phyloP scores from a whole-genome alignment of 2,888 invertebrate genomes.

The Oxyscelio sp. region DNA sequence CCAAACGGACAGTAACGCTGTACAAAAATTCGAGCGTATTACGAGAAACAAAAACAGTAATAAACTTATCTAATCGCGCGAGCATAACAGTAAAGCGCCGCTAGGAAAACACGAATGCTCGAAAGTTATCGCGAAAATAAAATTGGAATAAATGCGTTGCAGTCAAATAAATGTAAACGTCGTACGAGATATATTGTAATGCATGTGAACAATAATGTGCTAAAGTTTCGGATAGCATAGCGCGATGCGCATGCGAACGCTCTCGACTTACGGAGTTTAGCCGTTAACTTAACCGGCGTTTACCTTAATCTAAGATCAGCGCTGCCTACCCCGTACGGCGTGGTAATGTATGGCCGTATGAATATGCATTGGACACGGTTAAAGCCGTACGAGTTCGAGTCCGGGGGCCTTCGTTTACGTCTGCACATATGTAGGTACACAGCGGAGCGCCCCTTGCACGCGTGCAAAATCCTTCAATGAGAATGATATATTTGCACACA shows the following conservation, averaged over 20 bases:
- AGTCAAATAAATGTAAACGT: slow-evolving; percentile 44
- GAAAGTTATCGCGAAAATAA: slow-evolving; percentile 51
- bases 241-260: slow-evolving; percentile 86
- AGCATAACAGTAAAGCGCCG: slow-evolving; percentile 46
- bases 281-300: slow-evolving; percentile 89
- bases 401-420: slow-evolving; percentile 70
- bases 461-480: slow-evolving; percentile 46
- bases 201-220: slow-evolving; percentile 65
- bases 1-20: neutral
- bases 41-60: slow-evolving; percentile 9
- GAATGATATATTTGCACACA: slow-evolving; percentile 32
- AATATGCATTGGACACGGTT: slow-evolving; percentile 88
- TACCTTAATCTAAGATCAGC: slow-evolving; percentile 89
- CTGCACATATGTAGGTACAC: slow-evolving; percentile 73
- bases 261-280: slow-evolving; percentile 87
- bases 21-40: neutral
- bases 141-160: slow-evolving; percentile 43
- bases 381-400: slow-evolving; percentile 76
- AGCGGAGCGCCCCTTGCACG: slow-evolving; percentile 69
- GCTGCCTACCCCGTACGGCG: slow-evolving; percentile 81
- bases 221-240: slow-evolving; percentile 70
- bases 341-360: slow-evolving; percentile 88
- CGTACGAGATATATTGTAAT: slow-evolving; percentile 44
- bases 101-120: slow-evolving; percentile 24
- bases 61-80: slow-evolving; percentile 50